Base-by-base conservation (phyloP, 2,888 invertebrate species). In the Volucella bombylans region DNA sequence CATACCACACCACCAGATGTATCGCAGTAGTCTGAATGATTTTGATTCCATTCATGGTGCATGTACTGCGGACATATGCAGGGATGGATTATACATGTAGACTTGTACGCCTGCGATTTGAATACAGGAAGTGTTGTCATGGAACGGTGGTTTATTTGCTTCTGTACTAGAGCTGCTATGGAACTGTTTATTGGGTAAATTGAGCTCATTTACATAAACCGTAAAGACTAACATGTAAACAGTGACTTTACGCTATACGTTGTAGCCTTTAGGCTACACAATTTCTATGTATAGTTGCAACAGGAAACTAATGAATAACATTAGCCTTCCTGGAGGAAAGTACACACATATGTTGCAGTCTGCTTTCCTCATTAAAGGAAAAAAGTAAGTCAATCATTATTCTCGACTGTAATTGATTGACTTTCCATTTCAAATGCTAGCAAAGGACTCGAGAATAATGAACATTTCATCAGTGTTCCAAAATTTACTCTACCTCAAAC, bases 81-180 rank as follows among this genome's bases (percentile, higher is more conserved):
- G 78, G 76, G 68, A 61, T 76, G 65, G n/a, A n/a, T n/a, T n/a
- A n/a, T 54, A 54, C 31, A 0, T 31, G 31, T 31, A 31, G 1
- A 31, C 6, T 31, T 31, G 31, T 64, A 77, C 62, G 76, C 72
- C 77, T 72, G 72, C 72, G 76, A 77, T 85, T 81, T 85, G 81
- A 76, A 85, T 85, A 81, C 81, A 85, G 81, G 85, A 85, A 85
- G 72, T 81, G 67, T 80, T 85, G 85, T 81, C 85, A 85, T 73
- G 81, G 85, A 77, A 81, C 85, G 61, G 81, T 76, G 85, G 81
- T 85, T 85, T 85, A 77, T 85, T 85, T 85, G 71, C 65, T 65
- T 71, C 82, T 67, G 12, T 50, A 62, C 38, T 39, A 39, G 15
- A 61, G 54, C 52, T 65, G 12, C 47, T 76, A 47, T 71, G 65